Base-by-base conservation (phyloP, 2,113 vertebrate species). In the Tragelaphus strepsiceros region DNA sequence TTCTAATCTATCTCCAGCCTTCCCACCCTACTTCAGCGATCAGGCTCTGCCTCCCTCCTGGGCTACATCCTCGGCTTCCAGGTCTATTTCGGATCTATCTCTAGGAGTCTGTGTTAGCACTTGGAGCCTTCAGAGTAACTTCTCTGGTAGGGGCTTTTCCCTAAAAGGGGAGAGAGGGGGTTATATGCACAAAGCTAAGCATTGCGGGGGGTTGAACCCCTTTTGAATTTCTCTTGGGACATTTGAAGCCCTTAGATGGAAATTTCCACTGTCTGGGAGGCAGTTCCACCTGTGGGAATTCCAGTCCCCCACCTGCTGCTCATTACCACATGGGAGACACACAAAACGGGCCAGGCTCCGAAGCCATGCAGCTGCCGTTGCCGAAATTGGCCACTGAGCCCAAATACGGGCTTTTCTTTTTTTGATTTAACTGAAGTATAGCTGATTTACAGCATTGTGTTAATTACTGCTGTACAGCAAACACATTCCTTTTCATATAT, bases 51-150 rank as follows among this genome's bases (percentile, higher is more conserved):
- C 30, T 58, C 53, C n/a, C n/a, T 62, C 84, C 49, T 64, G 13
- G 67, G 49, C 49, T n/a, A 13, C 49, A 6, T 21, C 30, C 21
- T 53, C 5, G 2, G 7, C 17, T 12, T 81, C 46, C 49, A 12
- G 39, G 21, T 58, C 24, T 51, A 1, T 39, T 81, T 86, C 67
- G 10, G 14, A 49, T 1, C 13, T 9, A 4, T 26, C 46, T 49
- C 32, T 19, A 30, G 61, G 16, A 81, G 74, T 51, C 14, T 9
- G 35, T 28, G 61, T 59, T 39, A 71, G 51, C 35, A 13, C 0
- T 0, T 6, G 4, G 12, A 67, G 11, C 4, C 22, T 53, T n/a
- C 43, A 1, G 54, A 30, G 32, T 15, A 26, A 17, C 28, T 3
- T 64, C 9, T 32, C 35, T 16, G 1, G 2, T 43, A 3, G 15